Conservation (phyloP, 2,888 invertebrate genomes). For the Drosophila acutilabella region DNA sequence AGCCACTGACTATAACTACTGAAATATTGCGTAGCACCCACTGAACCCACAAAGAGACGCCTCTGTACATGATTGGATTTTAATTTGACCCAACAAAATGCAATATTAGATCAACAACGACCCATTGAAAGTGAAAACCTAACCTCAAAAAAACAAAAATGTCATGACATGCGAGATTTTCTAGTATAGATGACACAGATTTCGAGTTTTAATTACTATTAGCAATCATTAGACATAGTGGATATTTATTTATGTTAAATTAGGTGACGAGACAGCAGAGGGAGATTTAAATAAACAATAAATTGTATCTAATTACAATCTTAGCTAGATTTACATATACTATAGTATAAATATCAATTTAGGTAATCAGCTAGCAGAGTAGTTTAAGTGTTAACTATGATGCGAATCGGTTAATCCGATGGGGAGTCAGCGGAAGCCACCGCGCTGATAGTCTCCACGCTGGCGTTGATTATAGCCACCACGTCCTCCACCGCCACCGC, state of each 20-base stretch:
- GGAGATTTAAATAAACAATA: slow-evolving; percentile 19
- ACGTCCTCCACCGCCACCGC: slow-evolving; percentile 50
- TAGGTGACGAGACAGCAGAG: slow-evolving; percentile 13
- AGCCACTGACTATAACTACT: neutral
- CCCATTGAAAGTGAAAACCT: slow-evolving; percentile 60
- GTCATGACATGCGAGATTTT: slow-evolving; percentile 40
- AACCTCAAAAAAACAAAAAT: slow-evolving; percentile 25
- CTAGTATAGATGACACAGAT: slow-evolving; percentile 59
- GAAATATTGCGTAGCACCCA: neutral
- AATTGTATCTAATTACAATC: slow-evolving; percentile 34
- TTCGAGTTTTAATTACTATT: slow-evolving; percentile 47
- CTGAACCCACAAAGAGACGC: neutral
- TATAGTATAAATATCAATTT: slow-evolving; percentile 40
- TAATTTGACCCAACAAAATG: slow-evolving; percentile 18
- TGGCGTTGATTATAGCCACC: slow-evolving; percentile 40
- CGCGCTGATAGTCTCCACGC: slow-evolving; percentile 43
- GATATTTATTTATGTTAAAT: slow-evolving; percentile 15
- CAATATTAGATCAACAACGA: slow-evolving; percentile 26
- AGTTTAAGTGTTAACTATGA: slow-evolving; percentile 18
- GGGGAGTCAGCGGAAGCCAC: slow-evolving; percentile 40
- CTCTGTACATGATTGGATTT: slow-evolving; percentile 15
- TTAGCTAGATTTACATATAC: slow-evolving; percentile 14
- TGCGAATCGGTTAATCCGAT: neutral
- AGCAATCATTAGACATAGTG: slow-evolving; percentile 39
- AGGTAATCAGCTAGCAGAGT: slow-evolving; percentile 21